These are phyloP conservation scores for Atlantisia rogersi DNA, from an alignment of 2,113 vertebrate genomes.

Conservation along the genomic window DNA sequence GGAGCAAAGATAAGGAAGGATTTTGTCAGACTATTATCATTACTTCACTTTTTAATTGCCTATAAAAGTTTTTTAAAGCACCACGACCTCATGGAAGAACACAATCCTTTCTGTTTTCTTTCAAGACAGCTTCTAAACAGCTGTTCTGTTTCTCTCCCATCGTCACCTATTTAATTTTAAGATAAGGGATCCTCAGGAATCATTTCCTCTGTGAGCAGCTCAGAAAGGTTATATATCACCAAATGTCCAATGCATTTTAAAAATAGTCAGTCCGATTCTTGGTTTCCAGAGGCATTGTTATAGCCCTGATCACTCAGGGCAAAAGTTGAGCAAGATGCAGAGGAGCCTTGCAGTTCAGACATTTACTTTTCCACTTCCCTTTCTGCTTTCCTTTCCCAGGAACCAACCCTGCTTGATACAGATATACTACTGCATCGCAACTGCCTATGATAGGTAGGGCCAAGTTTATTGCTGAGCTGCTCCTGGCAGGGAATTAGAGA, in stretches of 20 bases:
- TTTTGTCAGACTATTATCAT: slow-evolving; percentile 52
- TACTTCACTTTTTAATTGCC: slow-evolving; percentile 54
- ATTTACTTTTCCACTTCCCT: background rate
- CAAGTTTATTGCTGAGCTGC: background rate
- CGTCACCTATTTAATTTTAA: slow-evolving; percentile 64
- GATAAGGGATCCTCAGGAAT: slow-evolving; percentile 53
- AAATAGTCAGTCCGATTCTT: background rate
- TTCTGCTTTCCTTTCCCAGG: background rate
- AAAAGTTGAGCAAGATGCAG: background rate
- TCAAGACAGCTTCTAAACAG: slow-evolving; percentile 46
- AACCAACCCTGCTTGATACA: background rate
- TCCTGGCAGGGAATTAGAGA: background rate
- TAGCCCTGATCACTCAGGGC: background rate
- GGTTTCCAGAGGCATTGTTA: slow-evolving; percentile 7
- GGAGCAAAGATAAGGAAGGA: slow-evolving; percentile 49
- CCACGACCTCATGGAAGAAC: background rate
- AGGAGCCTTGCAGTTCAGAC: background rate
- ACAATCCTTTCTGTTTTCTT: slow-evolving; percentile 32
- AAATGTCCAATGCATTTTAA: slow-evolving; percentile 15
- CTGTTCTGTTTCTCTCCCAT: slow-evolving; percentile 59
- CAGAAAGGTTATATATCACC: slow-evolving; percentile 39
- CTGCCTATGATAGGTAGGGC: background rate
- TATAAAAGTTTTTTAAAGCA: slow-evolving; percentile 42
- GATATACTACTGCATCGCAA: background rate
- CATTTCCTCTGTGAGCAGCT: slow-evolving; percentile 46